phyloP scores from a whole-genome alignment of 2,797 vertebrate genomes.

The Taeniopygia guttata region DNA sequence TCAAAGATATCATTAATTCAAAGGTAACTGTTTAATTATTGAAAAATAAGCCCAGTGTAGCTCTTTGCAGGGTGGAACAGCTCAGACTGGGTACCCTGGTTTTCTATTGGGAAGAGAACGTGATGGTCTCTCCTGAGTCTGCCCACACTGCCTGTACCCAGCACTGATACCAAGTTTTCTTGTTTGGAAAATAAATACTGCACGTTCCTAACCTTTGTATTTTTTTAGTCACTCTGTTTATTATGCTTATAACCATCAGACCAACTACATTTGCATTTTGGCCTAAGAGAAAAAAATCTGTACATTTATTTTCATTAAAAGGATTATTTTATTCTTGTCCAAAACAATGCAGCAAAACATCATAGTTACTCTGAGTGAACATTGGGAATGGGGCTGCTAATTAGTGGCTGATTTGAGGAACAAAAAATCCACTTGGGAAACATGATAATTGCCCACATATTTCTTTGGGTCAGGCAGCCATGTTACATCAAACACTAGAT shows the following conservation, averaged over 20 bases:
- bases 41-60: neutral
- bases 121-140: neutral
- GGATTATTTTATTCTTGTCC: constrained; percentile 32
- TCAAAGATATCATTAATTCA: neutral
- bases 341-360: constrained; percentile 32
- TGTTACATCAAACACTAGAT: constrained; percentile 60
- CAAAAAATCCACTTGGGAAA: constrained; percentile 44
- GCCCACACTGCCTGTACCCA: accelerated
- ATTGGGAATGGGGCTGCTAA: constrained; percentile 37
- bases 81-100: neutral
- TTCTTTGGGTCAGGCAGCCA: constrained; percentile 64
- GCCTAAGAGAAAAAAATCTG: constrained; percentile 22
- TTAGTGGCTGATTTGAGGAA: constrained; percentile 52
- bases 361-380: constrained; percentile 45
- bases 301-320: constrained; percentile 66
- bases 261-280: constrained; percentile 12
- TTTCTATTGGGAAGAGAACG: accelerated
- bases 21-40: neutral
- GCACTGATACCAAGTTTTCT: neutral
- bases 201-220: neutral
- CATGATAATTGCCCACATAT: constrained; percentile 57
- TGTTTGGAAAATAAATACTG: neutral
- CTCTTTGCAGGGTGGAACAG: accelerated
- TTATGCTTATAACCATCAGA: neutral
- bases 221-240: neutral